Percentiles rank a stretch among this genome's conserved stretches.
Conservation (phyloP, 2,113 vertebrate species). For the Symphodus melops region DNA sequence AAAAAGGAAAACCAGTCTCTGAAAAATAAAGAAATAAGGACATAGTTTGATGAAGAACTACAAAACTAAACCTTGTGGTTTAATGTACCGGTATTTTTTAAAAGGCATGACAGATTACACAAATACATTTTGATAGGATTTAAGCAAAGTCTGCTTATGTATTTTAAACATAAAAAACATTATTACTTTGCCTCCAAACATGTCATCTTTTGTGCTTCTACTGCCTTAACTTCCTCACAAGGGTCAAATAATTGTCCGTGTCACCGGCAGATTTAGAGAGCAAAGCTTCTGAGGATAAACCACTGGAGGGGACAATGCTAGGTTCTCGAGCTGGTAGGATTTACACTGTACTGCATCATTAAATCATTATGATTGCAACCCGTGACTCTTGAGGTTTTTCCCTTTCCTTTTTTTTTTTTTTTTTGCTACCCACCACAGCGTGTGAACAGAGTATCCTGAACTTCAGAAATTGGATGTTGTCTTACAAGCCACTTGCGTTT, state of each 20-base stretch:
- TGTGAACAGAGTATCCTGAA: slow-evolving; percentile 59
- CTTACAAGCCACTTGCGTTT: slow-evolving; percentile 74
- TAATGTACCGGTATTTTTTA: neutral
- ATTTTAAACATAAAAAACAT: slow-evolving; percentile 36
- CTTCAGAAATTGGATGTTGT: slow-evolving; percentile 65
- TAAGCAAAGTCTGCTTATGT: slow-evolving; percentile 34
- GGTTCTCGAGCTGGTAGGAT: slow-evolving; percentile 72
- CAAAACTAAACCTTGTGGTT: neutral
- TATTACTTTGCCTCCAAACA: slow-evolving; percentile 34
- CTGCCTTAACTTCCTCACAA: slow-evolving; percentile 58
- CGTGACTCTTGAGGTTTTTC: slow-evolving; percentile 61
- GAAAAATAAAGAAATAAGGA: too few species aligned
- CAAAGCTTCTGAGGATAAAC: slow-evolving; percentile 64
- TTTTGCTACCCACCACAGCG: slow-evolving; percentile 53
- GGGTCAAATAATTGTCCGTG: slow-evolving; percentile 74
- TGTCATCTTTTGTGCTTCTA: slow-evolving; percentile 51
- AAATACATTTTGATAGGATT: neutral
- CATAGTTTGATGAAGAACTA: neutral
- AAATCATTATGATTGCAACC: slow-evolving; percentile 81
- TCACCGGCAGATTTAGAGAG: slow-evolving; percentile 72
- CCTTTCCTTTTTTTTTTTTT: slow-evolving; percentile 1
- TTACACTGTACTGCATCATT: slow-evolving; percentile 77
- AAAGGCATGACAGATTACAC: neutral
- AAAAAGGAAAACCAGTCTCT: too few species aligned
- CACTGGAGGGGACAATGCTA: slow-evolving; percentile 70